These are phyloP conservation scores for Montipora capricornis DNA, from an alignment of 64 coral and sea anemone genomes.

Conservation along the genomic window DNA sequence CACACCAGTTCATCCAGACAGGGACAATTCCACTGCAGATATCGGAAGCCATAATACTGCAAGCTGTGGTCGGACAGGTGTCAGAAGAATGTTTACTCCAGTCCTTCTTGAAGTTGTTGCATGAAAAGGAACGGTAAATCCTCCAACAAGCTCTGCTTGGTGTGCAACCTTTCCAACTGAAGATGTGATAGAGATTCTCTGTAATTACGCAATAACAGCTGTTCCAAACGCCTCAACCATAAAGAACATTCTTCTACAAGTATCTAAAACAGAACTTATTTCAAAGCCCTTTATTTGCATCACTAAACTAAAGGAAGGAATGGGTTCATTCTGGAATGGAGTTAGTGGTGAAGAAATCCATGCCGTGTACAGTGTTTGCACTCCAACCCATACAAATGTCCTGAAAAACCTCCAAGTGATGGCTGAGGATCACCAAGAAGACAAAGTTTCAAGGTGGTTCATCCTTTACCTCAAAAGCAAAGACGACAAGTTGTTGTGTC, in stretches of 20 bases:
- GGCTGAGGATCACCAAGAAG: slow-evolving; percentile 22
- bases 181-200: slow-evolving; percentile 67
- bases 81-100: slow-evolving; percentile 58
- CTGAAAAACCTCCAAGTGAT: slow-evolving; percentile 30
- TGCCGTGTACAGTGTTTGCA: slow-evolving; percentile 43
- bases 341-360: slow-evolving; percentile 58
- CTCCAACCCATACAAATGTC: slow-evolving; percentile 52
- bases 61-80: slow-evolving; percentile 59
- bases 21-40: slow-evolving; percentile 61
- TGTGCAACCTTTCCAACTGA: slow-evolving; percentile 56
- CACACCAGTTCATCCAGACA: slow-evolving; percentile 73
- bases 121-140: slow-evolving; percentile 67
- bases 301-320: slow-evolving; percentile 65
- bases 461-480: slow-evolving; percentile 8
- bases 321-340: slow-evolving; percentile 75
- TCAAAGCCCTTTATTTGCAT: slow-evolving; percentile 71
- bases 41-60: slow-evolving; percentile 62
- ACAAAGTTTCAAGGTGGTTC: slow-evolving; percentile 34
- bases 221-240: slow-evolving; percentile 55
- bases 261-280: slow-evolving; percentile 66
- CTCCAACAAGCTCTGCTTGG: slow-evolving; percentile 36
- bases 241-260: slow-evolving; percentile 49
- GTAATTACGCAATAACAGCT: slow-evolving; percentile 41
- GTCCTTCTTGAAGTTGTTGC: slow-evolving; percentile 49
- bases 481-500: slow-evolving; percentile 29